These are phyloP conservation scores for Chaetogeoica ovagalla DNA, from an alignment of 2,888 invertebrate genomes.

Conservation along the genomic window DNA sequence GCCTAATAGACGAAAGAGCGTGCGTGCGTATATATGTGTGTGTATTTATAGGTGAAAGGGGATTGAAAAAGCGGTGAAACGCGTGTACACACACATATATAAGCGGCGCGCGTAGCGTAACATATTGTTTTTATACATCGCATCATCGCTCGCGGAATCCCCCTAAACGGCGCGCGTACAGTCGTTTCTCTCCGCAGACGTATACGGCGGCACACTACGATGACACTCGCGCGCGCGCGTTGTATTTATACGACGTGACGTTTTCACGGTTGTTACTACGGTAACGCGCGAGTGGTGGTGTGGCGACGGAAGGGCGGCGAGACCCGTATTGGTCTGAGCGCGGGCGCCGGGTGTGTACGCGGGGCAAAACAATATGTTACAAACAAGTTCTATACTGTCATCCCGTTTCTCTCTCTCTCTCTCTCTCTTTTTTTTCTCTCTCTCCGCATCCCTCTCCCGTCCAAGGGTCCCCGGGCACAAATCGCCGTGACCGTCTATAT, in stretches of 20 bases:
- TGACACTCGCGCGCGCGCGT: not conserved
- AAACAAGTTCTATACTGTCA: slow-evolving; percentile 45
- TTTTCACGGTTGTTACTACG: slow-evolving; percentile 53
- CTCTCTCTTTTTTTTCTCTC: not conserved
- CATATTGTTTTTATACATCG: slow-evolving; percentile 52
- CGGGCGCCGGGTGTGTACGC: not conserved
- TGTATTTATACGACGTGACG: slow-evolving; percentile 51
- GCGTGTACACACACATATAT: no score
- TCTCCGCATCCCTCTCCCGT: not conserved
- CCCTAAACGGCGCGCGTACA: not conserved
- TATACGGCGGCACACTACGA: no score
- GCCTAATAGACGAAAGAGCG: slow-evolving; percentile 51
- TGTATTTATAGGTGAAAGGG: slow-evolving; percentile 26
- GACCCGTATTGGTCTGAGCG: not conserved
- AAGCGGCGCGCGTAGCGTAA: slow-evolving; percentile 33
- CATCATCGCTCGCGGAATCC: slow-evolving; percentile 28
- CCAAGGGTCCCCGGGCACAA: slow-evolving; percentile 38
- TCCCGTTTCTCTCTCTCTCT: not conserved
- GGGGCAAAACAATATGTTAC: slow-evolving; percentile 48
- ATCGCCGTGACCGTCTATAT: slow-evolving; percentile 48
- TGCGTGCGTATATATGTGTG: not conserved
- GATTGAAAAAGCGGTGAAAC: slow-evolving; percentile 45
- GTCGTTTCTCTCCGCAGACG: not conserved
- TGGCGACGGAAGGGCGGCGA: not conserved
- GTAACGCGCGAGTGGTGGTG: slow-evolving; percentile 8